Evolutionary conservation across 2,888 invertebrate genomes (phyloP).

Genomic region (Limnephilus lunatus): DNA sequence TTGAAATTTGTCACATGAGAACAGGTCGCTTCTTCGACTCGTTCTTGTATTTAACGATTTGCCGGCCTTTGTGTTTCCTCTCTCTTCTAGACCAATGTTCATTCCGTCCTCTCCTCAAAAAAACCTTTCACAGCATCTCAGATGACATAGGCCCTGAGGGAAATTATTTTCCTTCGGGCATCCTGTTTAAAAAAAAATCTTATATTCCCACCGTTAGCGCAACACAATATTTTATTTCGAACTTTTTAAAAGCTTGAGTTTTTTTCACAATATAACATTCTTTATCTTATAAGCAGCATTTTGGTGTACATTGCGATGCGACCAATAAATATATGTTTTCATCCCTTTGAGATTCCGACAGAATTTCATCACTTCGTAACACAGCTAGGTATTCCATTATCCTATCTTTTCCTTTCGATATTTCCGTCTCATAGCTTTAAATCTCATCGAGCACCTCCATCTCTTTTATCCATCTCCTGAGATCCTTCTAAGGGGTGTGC

Average conservation of each 20-base stretch:
- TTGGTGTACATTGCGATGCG: not conserved
- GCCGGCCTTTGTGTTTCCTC: too few relatives aligned
- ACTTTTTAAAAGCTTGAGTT: not conserved
- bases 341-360: not conserved
- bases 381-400: not conserved
- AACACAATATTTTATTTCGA: not conserved
- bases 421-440: not conserved
- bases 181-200: too few relatives aligned
- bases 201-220: not conserved
- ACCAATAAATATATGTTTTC: not conserved
- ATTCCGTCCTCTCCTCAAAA: too few relatives aligned
- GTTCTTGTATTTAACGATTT: too few relatives aligned
- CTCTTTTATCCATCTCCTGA: not conserved
- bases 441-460: not conserved
- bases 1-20: too few relatives aligned
- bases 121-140: too few relatives aligned
- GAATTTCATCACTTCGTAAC: not conserved
- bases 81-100: too few relatives aligned
- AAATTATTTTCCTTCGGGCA: too few relatives aligned
- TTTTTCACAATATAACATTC: not conserved
- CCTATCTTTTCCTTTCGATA: not conserved
- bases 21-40: too few relatives aligned
- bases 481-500: not conserved
- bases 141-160: too few relatives aligned
- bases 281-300: not conserved